Conservation (phyloP, 2,888 invertebrate species). For the Drosophila emarginata region DNA sequence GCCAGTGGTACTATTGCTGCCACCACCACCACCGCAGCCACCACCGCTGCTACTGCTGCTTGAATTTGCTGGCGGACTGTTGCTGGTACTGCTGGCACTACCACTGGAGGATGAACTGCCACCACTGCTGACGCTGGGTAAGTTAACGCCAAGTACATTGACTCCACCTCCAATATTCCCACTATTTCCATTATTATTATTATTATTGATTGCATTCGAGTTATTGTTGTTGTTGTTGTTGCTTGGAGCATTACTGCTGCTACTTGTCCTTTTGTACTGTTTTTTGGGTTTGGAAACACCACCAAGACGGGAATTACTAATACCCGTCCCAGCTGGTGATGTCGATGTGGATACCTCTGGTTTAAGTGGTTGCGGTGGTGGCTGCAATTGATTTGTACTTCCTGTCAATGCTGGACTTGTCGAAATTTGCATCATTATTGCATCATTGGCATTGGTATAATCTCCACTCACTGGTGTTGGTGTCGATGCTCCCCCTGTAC, state of each 20-base stretch:
- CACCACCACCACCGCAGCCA: no score
- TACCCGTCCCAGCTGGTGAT: slow-evolving; percentile 15
- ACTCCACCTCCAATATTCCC: slow-evolving; percentile 31
- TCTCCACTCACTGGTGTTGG: slow-evolving; percentile 79
- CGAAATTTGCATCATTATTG: slow-evolving; percentile 81
- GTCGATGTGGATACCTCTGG: slow-evolving; percentile 85
- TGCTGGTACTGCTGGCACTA: slow-evolving; percentile 72
- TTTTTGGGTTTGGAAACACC: slow-evolving; percentile 85
- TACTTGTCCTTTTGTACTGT: slow-evolving; percentile 86
- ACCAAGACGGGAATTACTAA: slow-evolving; percentile 29
- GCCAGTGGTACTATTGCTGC: slow-evolving; percentile 51
- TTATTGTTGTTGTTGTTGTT: slow-evolving; percentile 83
- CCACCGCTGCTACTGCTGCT: slow-evolving; percentile 66
- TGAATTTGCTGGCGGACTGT: slow-evolving; percentile 77
- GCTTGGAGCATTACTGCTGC: slow-evolving; percentile 71
- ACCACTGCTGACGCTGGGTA: slow-evolving; percentile 67
- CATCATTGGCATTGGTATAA: slow-evolving; percentile 60
- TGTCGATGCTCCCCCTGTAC: slow-evolving; percentile 81
- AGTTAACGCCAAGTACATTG: slow-evolving; percentile 54
- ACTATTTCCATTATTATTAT: slow-evolving; percentile 62
- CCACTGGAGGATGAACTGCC: slow-evolving; percentile 68
- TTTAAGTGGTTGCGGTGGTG: slow-evolving; percentile 83
- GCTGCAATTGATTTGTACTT: slow-evolving; percentile 54
- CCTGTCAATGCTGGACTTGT: slow-evolving; percentile 76
- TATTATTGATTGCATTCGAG: slow-evolving; percentile 78